Percentiles rank a stretch among this genome's conserved stretches.
These are phyloP conservation scores for Ganaspis sp. DNA, from an alignment of 1,140 invertebrate species.

Conservation along the genomic window DNA sequence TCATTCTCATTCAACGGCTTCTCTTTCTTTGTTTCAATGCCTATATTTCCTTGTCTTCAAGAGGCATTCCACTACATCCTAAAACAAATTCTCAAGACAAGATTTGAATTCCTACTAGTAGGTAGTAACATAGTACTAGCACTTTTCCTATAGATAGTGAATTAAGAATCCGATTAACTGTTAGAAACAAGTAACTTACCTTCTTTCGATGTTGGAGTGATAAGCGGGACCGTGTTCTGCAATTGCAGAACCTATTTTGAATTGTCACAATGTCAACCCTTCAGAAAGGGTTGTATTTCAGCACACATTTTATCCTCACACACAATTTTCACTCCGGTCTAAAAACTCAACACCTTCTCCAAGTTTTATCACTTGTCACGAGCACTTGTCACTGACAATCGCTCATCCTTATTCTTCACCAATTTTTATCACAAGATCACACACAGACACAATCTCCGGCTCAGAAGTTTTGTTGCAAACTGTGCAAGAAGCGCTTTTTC, in stretches of 20 bases:
- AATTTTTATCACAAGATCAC: neutral
- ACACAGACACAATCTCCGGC: neutral
- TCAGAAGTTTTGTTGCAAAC: neutral
- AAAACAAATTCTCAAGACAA: no score
- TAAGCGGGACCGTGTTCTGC: conserved; percentile 5
- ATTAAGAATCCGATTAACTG: neutral
- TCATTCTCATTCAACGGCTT: no score
- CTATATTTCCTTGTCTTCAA: no score
- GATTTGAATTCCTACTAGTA: no score
- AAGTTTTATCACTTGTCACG: neutral
- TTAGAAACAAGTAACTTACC: neutral
- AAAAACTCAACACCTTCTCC: conserved; percentile 26
- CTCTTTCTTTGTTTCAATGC: no score
- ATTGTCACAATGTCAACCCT: conserved; percentile 41
- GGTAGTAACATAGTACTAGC: no score
- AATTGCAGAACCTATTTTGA: neutral
- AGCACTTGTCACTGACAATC: conserved; percentile 33
- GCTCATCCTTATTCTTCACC: neutral
- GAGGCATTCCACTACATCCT: no score
- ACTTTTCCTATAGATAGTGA: neutral
- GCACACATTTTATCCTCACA: conserved; percentile 34
- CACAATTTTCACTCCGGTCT: neutral
- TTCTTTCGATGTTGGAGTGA: neutral
- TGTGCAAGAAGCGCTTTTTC: neutral
- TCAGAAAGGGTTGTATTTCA: conserved; percentile 39